These are phyloP conservation scores for Acholoe squamosa DNA, from an alignment of 2,888 invertebrate species.

Conservation along the genomic window DNA sequence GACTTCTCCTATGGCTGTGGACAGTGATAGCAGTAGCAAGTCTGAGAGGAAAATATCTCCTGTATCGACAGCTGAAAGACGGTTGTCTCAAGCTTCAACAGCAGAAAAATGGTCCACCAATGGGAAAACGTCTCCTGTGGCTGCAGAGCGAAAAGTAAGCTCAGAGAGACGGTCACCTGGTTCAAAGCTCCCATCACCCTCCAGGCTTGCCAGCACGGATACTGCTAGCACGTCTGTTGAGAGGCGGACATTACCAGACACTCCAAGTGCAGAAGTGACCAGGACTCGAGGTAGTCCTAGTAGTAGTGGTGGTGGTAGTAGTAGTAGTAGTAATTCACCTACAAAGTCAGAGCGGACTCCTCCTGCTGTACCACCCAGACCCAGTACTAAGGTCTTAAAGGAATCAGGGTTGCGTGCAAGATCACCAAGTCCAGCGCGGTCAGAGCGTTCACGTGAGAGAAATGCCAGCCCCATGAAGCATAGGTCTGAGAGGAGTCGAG, in stretches of 20 bases:
- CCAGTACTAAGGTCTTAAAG: neutral
- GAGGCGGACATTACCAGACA: slow-evolving; percentile 17
- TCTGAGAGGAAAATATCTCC: slow-evolving; percentile 50
- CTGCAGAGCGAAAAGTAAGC: neutral
- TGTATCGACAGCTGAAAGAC: slow-evolving; percentile 26
- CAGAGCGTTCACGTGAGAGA: neutral
- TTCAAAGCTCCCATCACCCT: slow-evolving; percentile 29
- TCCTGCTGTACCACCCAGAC: slow-evolving; percentile 41
- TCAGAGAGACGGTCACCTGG: neutral
- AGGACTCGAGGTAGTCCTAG: neutral
- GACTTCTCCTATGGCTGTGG: neutral
- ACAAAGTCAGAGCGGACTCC: slow-evolving; percentile 32
- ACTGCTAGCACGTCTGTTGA: neutral
- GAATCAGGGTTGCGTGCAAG: slow-evolving; percentile 33
- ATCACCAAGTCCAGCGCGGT: slow-evolving; percentile 10
- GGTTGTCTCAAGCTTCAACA: neutral
- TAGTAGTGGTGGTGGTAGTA: neutral
- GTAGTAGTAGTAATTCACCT: neutral
- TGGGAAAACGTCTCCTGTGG: neutral
- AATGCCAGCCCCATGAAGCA: slow-evolving; percentile 25
- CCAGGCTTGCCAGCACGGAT: neutral
- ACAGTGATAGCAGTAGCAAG: neutral
- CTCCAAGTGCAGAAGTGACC: neutral
- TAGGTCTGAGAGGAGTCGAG: slow-evolving; percentile 54
- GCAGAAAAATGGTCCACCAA: neutral